Percentiles rank a stretch among this genome's conserved stretches.
phyloP scores from a whole-genome alignment of 2,888 invertebrate species.

The Ethmia dodecea region DNA sequence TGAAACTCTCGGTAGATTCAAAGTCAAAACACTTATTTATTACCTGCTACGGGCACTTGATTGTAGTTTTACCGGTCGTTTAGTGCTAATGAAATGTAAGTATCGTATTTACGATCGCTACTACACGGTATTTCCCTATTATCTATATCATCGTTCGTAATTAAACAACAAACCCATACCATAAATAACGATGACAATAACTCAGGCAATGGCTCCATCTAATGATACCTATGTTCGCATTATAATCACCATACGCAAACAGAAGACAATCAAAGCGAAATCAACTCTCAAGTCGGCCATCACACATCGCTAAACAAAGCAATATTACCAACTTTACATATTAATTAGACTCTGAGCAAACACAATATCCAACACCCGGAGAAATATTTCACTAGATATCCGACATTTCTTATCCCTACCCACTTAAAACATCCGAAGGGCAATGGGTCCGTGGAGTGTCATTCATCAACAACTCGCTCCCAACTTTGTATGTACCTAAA shows the following conservation, averaged over 20 bases:
- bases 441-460: slow-evolving; percentile 76
- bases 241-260: neutral
- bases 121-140: too few species aligned
- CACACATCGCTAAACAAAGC: slow-evolving; percentile 19
- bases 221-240: too few species aligned
- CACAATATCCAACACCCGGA: slow-evolving; percentile 25
- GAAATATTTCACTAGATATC: slow-evolving; percentile 70
- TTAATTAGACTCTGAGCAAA: slow-evolving; percentile 39
- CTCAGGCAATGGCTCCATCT: too few species aligned
- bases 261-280: slow-evolving; percentile 18
- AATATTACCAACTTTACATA: slow-evolving; percentile 40
- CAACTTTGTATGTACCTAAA: slow-evolving; percentile 70
- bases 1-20: too few species aligned
- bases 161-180: too few species aligned
- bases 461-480: slow-evolving; percentile 71
- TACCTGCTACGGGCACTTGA: too few species aligned
- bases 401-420: slow-evolving; percentile 74
- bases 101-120: too few species aligned
- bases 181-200: too few species aligned
- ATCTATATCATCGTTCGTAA: too few species aligned
- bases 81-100: too few species aligned
- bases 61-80: too few species aligned
- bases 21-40: too few species aligned
- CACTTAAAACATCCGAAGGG: slow-evolving; percentile 75
- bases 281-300: slow-evolving; percentile 32